Base-by-base conservation (phyloP, 2,797 vertebrate species). In the Channa striata region DNA sequence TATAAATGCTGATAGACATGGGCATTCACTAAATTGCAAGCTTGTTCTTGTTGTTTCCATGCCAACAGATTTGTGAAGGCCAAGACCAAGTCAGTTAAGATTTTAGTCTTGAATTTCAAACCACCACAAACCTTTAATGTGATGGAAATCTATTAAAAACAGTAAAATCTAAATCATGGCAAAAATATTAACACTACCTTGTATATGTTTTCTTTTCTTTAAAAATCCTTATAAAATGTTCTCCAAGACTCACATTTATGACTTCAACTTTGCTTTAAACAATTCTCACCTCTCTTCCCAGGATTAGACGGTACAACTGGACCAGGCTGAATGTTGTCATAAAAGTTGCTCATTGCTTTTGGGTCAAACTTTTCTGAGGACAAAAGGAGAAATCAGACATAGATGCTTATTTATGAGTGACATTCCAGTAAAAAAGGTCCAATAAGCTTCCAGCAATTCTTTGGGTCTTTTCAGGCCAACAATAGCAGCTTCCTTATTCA, bases 261-360 rank as follows among this genome's bases (percentile, higher is more conserved):
- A 9, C 7, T 5, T 39, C 40, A 74, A 70, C 52, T n/a, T n/a
- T 33, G 16, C 12, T 20, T 10, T 10, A 9, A 10, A 56, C 10
- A 59, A 17, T 5, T 50, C 87, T 87, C 53, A 98, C 97, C 97
- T 94, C 96, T 97, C 91, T 93, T 97, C 86, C 92, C 95, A 82
- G 96, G 94, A 91, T 97, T 97, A 65, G 97, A 95, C 20, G 96
- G 97, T 73, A 97, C 96, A 77, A 97, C 93, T 58, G 97, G 98
- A 82, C 98, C 98, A 59, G 97, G 95, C 87, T 97, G 94, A 91
- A 99, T 97, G 85, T 97, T 95, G 92, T 98, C 97, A 86, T 99
- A 99, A 89, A 99, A 99, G 93, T 96, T 99, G 93, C 93, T 96
- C 65, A 95, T 93, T 82, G 96, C 96, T 94, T 97, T 97, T 4